Base-by-base conservation (phyloP, 1,140 invertebrate genomes). In the Colletes gigas region DNA sequence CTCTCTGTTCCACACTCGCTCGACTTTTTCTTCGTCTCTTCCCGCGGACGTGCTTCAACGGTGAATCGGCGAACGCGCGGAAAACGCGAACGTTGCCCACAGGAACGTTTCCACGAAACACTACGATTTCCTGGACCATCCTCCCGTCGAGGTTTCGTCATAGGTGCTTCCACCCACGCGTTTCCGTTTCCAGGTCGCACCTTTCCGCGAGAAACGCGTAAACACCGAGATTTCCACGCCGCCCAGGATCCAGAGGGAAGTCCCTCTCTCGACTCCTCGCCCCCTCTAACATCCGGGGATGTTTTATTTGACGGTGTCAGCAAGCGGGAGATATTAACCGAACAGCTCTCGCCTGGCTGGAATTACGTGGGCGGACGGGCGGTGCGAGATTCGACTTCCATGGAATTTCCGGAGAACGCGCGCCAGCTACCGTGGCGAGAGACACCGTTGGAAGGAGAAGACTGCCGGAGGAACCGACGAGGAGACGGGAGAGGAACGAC, bases 251-350 rank as follows among this genome's bases (percentile, higher is more conserved):
- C 65, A 78, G 74, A 70, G 71, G 70, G 30, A 30, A 30, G 30
- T 30, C 70, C 54, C 39, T 62, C 69, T 39, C 62, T 55, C 72
- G 68, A 55, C 67, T 30, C 65, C 73, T 57, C 70, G 9, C 8
- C 17, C 17, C 39, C 60, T 4, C 67, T 69, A 8, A 15, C 15
- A 75, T 72, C 47, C 78, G 78, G 80, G 79, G 83, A 89, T 88
- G 83, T 89, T 90, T 90, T 89, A 91, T 91, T 91, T 85, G 83
- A 87, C 85, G 80, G 78, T 87, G 90, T 91, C 90, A 91, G 88
- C 90, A 91, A 86, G 75, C 78, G 78, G 77, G 85, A 87, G 88
- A 90, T 90, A 90, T 90, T 90, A 88, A 89, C 83, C 88, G 86
- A 88, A 86, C 85, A 85, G 86, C 84, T 87, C 85, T 84, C 78